Evolutionary conservation across 2,797 vertebrate species (phyloP), one percentile per base, ranked within the genome.

Genomic region (Pithecia hirsuta): DNA sequence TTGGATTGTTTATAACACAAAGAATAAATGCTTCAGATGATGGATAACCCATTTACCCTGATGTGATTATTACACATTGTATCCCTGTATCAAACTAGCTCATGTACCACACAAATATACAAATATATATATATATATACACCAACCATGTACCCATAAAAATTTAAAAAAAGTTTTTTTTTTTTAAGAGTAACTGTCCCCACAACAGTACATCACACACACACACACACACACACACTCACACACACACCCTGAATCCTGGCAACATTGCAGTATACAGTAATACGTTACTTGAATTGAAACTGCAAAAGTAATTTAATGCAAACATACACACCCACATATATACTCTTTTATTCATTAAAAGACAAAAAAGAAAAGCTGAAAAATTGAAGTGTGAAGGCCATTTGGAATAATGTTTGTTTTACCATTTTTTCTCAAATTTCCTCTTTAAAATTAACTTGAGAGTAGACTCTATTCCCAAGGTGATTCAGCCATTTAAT

Each of bases 281-380:
- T 50, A 41, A 4, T 67, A 55, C 84, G 6, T 61, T 61, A 61
- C 48, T 72, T 88, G 82, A 93, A 94, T 70, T 95, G 30, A 87
- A 74, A 44, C 90, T 93, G 39, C 28, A 22, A 41, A 72, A 95
- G 13, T 41, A 83, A 6, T 36, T 64, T 36, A 48, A 6, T 84
- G 41, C 55, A 92, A 55, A 67, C 74, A 83, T 7, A 85, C 26
- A 64, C 15, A 5, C 2, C 48, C n/a, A 39, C 1, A 61, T n/a
- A 15, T 33, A 81, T 26, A 76, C 2, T 26, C 11, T 90, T 92
- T 24, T 64, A 2, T 55, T 70, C 20, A 7, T 81, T 57, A 46
- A 64, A 94, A 50, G 81, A 17, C 19, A 33, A 28, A 2, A 36
- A 88, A 28, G 3, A 36, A 85, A 89, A 19, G 26, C 64, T 48